Evolutionary conservation across 2,113 vertebrate genomes (phyloP).

Genomic region (Gopherus flavomarginatus): DNA sequence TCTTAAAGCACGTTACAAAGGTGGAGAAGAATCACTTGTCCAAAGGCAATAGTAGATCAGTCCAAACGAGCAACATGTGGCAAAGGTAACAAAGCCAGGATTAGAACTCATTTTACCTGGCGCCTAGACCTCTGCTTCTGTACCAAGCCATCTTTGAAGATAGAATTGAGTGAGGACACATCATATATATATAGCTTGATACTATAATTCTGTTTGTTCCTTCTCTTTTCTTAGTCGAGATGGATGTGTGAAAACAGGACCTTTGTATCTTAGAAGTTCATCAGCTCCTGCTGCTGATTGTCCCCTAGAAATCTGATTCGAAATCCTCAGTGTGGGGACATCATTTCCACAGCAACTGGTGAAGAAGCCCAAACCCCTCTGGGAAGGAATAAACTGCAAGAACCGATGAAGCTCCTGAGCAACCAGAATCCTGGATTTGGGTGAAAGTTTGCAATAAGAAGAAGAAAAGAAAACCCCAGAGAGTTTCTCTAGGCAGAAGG

Average conservation of each 20-base stretch:
- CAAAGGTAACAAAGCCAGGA: accelerated
- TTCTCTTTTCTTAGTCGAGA: slow-evolving; percentile 19
- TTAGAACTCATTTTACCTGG: slow-evolving; percentile 1
- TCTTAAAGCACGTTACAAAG: not conserved
- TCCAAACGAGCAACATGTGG: too few relatives aligned
- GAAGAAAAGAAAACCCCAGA: slow-evolving; percentile 46
- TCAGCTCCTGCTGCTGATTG: slow-evolving; percentile 62
- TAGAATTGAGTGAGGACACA: not conserved
- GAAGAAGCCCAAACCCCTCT: not conserved
- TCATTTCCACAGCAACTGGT: slow-evolving; percentile 7
- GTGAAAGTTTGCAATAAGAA: slow-evolving; percentile 48
- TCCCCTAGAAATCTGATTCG: slow-evolving; percentile 12
- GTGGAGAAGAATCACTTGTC: not conserved
- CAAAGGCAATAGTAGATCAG: accelerated
- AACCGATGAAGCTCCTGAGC: slow-evolving; percentile 52
- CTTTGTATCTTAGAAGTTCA: slow-evolving; percentile 50
- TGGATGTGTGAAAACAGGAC: slow-evolving; percentile 17
- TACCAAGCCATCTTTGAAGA: not conserved
- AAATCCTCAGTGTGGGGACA: slow-evolving; percentile 18
- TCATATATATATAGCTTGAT: not conserved
- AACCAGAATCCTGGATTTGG: slow-evolving; percentile 55
- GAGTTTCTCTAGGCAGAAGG: slow-evolving; percentile 1
- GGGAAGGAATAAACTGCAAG: slow-evolving; percentile 57
- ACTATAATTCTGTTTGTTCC: slow-evolving; percentile 30
- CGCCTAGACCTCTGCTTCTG: not conserved